Evolutionary conservation across 2,797 vertebrate species (phyloP).

Genomic region (Clarias laeviceps): DNA sequence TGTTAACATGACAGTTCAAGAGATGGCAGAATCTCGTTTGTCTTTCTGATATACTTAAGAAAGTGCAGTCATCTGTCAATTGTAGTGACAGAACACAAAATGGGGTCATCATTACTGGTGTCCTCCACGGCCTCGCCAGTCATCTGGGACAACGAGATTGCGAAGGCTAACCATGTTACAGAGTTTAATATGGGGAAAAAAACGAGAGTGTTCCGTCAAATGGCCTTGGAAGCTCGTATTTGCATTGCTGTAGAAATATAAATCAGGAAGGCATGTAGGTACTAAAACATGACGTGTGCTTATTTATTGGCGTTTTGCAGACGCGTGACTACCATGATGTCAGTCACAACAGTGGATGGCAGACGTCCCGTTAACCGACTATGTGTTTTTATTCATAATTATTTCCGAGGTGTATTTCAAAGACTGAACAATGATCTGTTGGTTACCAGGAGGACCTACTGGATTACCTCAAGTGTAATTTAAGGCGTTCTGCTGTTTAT

Average conservation of each 20-base stretch:
- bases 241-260: neutral
- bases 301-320: too few species aligned
- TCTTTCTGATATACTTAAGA: conserved; percentile 47
- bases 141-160: conserved; percentile 8
- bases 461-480: too few species aligned
- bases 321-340: too few species aligned
- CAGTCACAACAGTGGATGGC: too few species aligned
- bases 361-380: too few species aligned
- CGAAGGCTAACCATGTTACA: neutral
- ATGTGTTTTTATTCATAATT: too few species aligned
- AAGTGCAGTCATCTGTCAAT: conserved; percentile 46
- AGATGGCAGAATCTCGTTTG: conserved; percentile 31
- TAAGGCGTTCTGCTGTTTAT: too few species aligned
- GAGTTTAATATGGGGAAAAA: neutral
- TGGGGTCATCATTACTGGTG: conserved; percentile 23
- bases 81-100: conserved; percentile 49
- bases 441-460: too few species aligned
- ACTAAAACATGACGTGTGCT: neutral
- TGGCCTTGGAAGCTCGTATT: neutral
- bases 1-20: conserved; percentile 37
- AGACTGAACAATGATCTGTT: too few species aligned
- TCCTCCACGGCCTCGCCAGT: conserved; percentile 10
- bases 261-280: neutral
- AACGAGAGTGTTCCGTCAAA: neutral
- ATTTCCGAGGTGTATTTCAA: too few species aligned